Conservation (phyloP, 2,113 vertebrate species). For the Orcinus orca region DNA sequence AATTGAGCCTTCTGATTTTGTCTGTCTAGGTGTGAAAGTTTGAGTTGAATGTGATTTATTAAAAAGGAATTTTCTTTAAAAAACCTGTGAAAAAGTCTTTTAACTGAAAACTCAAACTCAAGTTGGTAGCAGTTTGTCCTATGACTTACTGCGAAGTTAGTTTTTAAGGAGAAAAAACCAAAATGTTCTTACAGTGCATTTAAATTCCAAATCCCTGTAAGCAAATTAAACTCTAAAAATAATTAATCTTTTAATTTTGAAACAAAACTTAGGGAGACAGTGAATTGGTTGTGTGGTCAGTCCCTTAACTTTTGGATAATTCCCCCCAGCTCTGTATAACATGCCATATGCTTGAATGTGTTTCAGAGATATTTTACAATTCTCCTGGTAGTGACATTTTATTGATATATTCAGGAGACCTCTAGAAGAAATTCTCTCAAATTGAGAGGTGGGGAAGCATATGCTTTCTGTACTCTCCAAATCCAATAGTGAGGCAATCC, state of each 20-base stretch:
- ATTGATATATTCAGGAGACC: neutral
- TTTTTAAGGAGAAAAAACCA: constrained; percentile 50
- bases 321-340: neutral
- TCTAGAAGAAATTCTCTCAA: neutral
- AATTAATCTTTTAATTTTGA: constrained; percentile 49
- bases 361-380: neutral
- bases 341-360: neutral
- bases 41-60: constrained; percentile 81
- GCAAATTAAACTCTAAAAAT: constrained; percentile 37
- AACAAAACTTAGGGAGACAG: neutral
- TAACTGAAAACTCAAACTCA: constrained; percentile 75
- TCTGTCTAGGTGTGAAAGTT: constrained; percentile 53
- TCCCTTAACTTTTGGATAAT: constrained; percentile 1
- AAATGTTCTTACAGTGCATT: neutral
- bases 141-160: constrained; percentile 75
- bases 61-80: constrained; percentile 81
- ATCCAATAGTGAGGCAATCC: neutral
- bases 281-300: neutral
- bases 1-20: constrained; percentile 58
- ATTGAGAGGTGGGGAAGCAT: neutral
- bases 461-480: neutral
- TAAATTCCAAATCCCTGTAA: constrained; percentile 12
- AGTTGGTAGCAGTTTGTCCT: constrained; percentile 72
- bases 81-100: constrained; percentile 78
- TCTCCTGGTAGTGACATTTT: neutral